Evolutionary conservation across 1,140 invertebrate species (phyloP).

Genomic region (Zeugodacus cucurbitae): DNA sequence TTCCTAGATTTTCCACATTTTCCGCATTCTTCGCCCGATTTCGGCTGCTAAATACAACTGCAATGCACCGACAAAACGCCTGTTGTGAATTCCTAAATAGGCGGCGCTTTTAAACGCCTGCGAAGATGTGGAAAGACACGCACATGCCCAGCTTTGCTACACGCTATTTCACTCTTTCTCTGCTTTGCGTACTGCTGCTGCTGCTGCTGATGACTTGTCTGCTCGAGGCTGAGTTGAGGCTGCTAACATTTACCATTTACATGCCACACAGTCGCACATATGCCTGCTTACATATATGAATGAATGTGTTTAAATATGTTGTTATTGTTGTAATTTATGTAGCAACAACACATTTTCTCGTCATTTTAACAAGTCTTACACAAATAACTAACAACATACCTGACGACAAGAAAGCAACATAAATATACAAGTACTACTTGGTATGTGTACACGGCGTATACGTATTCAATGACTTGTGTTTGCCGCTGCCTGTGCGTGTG

Average conservation of each 20-base stretch:
- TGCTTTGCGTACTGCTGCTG: background rate
- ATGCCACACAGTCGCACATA: background rate
- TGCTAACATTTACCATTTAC: background rate
- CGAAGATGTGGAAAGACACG: background rate
- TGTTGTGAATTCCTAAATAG: slow-evolving; percentile 25
- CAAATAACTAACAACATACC: slow-evolving; percentile 1
- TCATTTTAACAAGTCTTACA: background rate
- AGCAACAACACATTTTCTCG: background rate
- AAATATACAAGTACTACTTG: background rate
- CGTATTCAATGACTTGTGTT: background rate
- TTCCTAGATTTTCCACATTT: slow-evolving; percentile 6
- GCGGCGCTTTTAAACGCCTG: background rate
- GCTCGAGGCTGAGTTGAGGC: background rate
- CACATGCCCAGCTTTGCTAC: background rate
- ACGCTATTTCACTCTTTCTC: no score
- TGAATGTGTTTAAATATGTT: background rate
- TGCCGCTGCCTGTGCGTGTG: no score
- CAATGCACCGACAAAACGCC: background rate
- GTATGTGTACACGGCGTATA: background rate
- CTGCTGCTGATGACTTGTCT: background rate
- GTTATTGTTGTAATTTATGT: background rate
- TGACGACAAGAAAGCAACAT: background rate
- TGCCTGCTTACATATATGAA: background rate
- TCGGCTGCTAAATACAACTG: background rate
- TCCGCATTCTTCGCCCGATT: background rate